A percentile compares a stretch with the other conserved stretches of the same genome.
Evolutionary conservation across 2,888 invertebrate species (phyloP).

Genomic region (Smittia aterrima): DNA sequence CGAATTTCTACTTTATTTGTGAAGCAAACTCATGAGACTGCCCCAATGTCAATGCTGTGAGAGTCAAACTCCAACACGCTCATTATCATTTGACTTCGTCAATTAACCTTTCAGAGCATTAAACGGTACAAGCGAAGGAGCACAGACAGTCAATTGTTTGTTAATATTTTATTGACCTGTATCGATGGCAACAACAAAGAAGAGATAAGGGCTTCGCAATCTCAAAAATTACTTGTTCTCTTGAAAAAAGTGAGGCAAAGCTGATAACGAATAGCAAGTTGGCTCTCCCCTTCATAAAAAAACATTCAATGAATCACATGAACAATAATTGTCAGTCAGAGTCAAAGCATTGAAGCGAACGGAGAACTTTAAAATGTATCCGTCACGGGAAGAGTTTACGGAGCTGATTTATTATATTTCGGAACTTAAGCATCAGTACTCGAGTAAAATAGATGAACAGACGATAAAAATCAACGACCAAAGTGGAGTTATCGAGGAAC

Average conservation of each 20-base stretch:
- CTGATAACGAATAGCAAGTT: background rate
- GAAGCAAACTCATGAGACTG: background rate
- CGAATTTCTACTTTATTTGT: too few species aligned
- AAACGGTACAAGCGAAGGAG: background rate
- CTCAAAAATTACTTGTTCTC: too few species aligned
- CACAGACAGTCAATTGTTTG: background rate
- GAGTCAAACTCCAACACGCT: background rate
- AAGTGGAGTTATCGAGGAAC: constrained; percentile 26
- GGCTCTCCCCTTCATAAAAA: background rate
- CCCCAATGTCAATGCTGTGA: background rate
- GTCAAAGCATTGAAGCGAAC: background rate
- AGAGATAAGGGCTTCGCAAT: background rate
- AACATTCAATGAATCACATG: background rate
- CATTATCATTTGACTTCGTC: background rate
- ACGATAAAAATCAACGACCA: constrained; percentile 37
- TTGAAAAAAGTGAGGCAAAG: background rate
- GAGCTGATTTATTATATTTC: constrained; percentile 37
- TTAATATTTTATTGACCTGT: background rate
- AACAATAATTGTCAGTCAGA: background rate
- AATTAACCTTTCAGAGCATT: background rate
- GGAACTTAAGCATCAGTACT: constrained; percentile 29
- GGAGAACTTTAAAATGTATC: constrained; percentile 27
- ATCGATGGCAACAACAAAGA: background rate
- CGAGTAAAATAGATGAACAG: constrained; percentile 33
- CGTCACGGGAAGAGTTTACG: constrained; percentile 34